Conservation (phyloP, 2,113 vertebrate species). For the Acinonyx jubatus region DNA sequence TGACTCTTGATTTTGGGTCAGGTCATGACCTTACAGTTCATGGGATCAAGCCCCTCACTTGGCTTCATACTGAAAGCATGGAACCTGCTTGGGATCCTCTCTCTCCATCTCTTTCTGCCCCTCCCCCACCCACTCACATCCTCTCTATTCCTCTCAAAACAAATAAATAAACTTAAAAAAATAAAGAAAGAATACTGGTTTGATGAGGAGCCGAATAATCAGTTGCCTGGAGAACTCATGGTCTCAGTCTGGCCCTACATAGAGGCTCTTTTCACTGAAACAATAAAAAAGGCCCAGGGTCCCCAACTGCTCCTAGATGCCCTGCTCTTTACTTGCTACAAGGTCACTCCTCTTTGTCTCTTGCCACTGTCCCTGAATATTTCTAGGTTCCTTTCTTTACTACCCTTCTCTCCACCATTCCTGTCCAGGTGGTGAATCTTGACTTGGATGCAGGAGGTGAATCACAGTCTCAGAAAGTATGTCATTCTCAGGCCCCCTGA, state of each 20-base stretch:
- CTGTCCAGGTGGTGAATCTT: not conserved
- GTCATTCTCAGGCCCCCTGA: not conserved
- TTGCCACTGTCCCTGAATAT: not conserved
- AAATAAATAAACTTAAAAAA: no score
- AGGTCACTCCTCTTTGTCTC: not conserved
- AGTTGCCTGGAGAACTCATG: not conserved
- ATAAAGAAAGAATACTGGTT: not conserved
- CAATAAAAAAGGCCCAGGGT: fast-evolving
- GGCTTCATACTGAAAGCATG: no score
- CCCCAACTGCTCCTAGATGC: not conserved
- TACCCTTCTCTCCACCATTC: not conserved
- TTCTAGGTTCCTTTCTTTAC: not conserved
- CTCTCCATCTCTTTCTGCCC: no score
- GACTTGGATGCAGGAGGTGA: not conserved
- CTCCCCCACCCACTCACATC: no score
- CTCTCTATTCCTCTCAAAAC: no score
- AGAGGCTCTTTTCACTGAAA: not conserved
- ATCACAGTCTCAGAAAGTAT: not conserved
- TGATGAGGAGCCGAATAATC: not conserved
- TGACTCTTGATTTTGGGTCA: no score
- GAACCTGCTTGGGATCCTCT: no score
- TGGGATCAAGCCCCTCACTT: no score
- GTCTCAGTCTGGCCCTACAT: not conserved
- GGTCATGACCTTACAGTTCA: no score
- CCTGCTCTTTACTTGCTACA: no score